phyloP scores from a whole-genome alignment of 2,888 invertebrate genomes.

The Phania funesta region DNA sequence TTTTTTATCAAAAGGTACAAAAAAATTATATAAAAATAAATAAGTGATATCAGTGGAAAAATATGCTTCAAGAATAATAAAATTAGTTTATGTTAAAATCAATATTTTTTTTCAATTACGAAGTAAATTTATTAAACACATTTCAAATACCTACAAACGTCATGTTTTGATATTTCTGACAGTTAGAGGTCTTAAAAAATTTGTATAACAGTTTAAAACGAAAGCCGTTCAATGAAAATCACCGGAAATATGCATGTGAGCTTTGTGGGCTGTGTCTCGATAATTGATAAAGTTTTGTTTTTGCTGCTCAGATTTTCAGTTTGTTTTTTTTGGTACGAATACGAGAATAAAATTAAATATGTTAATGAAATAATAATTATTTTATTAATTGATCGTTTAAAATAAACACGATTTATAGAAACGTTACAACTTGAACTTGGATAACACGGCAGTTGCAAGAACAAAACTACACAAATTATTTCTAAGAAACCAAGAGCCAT shows the following conservation, averaged over 20 bases:
- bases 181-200: conserved; percentile 26
- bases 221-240: conserved; percentile 20
- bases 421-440: no score
- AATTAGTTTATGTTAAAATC: background rate
- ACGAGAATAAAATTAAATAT: conserved; percentile 10
- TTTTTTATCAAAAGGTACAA: background rate
- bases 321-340: no score
- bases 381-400: conserved; percentile 22
- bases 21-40: background rate
- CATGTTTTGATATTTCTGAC: conserved; percentile 7
- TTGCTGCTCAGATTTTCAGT: no score
- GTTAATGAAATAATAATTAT: conserved; percentile 48
- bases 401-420: no score
- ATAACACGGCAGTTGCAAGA: no score
- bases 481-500: no score
- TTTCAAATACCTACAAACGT: conserved; percentile 4
- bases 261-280: background rate
- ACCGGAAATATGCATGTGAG: conserved; percentile 33
- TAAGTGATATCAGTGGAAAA: conserved; percentile 20
- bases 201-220: background rate
- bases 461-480: no score
- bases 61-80: conserved; percentile 7
- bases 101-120: background rate
- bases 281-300: conserved; percentile 20
- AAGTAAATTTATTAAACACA: background rate